Conservation (phyloP, 1,140 invertebrate genomes). For the Cydia amplana region DNA sequence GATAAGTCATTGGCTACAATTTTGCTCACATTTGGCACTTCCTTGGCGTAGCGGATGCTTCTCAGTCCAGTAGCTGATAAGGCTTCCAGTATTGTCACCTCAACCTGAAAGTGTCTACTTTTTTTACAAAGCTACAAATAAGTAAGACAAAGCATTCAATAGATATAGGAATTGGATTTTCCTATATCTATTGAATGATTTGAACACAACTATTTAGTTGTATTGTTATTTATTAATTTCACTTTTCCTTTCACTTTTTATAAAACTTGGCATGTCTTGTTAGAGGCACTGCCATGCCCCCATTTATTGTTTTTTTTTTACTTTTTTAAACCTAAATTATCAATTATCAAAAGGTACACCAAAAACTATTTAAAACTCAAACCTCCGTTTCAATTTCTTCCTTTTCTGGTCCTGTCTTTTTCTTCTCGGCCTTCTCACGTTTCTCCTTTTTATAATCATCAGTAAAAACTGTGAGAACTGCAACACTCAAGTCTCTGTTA, state of each 20-base stretch:
- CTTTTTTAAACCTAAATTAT: neutral
- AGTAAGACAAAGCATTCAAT: neutral
- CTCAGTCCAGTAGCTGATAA: conserved; percentile 96
- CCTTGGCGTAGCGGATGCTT: conserved; percentile 97
- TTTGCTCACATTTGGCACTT: conserved; percentile 89
- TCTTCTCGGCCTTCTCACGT: conserved; percentile 41
- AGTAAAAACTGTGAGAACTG: conserved; percentile 82
- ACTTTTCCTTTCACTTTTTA: neutral
- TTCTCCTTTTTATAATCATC: conserved; percentile 68
- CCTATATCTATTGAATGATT: no score
- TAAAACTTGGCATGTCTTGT: neutral
- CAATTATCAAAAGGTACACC: no score
- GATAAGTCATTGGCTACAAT: conserved; percentile 98
- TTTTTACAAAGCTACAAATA: neutral
- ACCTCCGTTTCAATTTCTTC: conserved; percentile 38
- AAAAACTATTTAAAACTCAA: conserved; percentile 30
- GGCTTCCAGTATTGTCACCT: conserved; percentile 92
- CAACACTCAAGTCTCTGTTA: conserved; percentile 94
- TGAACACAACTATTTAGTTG: no score
- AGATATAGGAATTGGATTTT: no score
- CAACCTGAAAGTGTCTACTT: conserved; percentile 69
- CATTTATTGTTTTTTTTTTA: neutral
- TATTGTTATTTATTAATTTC: no score
- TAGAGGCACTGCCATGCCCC: neutral
- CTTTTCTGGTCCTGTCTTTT: conserved; percentile 41